Percentiles rank a stretch among this genome's conserved stretches.
Conservation (phyloP, 2,797 vertebrate genomes). For the Mastacembelus armatus region DNA sequence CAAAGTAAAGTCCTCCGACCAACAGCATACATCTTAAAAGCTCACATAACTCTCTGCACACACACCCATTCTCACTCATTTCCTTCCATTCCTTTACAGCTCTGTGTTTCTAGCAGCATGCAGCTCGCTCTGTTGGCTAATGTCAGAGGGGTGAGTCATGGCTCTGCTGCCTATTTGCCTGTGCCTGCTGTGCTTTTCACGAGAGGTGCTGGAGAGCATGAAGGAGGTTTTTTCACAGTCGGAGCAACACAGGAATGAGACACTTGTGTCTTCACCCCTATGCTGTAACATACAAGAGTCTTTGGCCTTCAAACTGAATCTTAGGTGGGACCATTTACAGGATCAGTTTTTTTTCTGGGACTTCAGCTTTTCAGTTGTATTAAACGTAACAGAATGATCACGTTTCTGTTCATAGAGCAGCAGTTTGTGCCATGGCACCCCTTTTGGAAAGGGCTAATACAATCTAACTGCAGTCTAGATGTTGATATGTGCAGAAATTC, state of each 20-base stretch:
- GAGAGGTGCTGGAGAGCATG: conserved; percentile 50
- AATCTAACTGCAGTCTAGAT: no score
- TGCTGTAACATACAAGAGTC: conserved; percentile 5
- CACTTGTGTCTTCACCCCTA: conserved; percentile 24
- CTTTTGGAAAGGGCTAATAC: no score
- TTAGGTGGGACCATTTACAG: conserved; percentile 32
- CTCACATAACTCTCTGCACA: conserved; percentile 33
- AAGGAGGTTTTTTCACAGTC: conserved; percentile 58
- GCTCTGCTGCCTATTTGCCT: conserved; percentile 67
- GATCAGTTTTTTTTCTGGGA: background rate
- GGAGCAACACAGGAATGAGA: conserved; percentile 55
- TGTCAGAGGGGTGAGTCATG: conserved; percentile 75
- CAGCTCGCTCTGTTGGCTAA: conserved; percentile 55
- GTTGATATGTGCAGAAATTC: no score
- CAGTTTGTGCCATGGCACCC: background rate
- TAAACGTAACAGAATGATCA: conserved; percentile 2
- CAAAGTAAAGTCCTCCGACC: background rate
- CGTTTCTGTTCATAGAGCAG: background rate
- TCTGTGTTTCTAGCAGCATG: conserved; percentile 50
- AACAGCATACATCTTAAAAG: conserved; percentile 15
- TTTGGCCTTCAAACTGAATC: conserved; percentile 40
- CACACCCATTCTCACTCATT: conserved; percentile 37
- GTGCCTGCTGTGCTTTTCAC: conserved; percentile 72
- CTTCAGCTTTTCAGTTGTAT: conserved; percentile 9
- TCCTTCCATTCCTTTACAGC: conserved; percentile 54